phyloP scores from a whole-genome alignment of 2,888 invertebrate genomes.

The Bugula neritina region DNA sequence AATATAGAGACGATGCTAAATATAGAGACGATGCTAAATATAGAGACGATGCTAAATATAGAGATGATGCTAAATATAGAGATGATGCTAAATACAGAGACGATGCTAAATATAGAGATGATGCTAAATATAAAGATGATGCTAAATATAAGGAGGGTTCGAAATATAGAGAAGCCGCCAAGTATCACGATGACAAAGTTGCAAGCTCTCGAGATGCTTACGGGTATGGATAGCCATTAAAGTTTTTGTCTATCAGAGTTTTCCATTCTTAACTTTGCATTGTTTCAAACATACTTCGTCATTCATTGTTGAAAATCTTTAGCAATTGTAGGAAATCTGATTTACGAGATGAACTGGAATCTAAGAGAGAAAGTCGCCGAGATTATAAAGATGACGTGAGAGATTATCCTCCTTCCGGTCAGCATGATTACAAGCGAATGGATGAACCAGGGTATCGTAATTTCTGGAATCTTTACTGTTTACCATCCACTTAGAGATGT shows the following conservation, averaged over 20 bases:
- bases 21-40: not conserved
- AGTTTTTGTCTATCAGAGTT: not conserved
- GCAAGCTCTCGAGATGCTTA: not conserved
- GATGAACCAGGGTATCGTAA: conserved; percentile 10
- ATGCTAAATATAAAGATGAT: conserved; percentile 17
- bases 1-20: not conserved
- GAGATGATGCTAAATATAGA: conserved; percentile 16
- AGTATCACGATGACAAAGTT: conserved; percentile 16
- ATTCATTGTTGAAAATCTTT: no score
- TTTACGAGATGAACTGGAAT: not conserved
- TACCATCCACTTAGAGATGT: no score
- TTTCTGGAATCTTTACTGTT: no score
- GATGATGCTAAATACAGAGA: conserved; percentile 21
- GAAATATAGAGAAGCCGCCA: not conserved
- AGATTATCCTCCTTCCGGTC: not conserved
- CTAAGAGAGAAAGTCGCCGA: not conserved
- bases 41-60: conserved; percentile 12
- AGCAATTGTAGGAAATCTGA: conserved; percentile 8
- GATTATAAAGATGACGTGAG: conserved; percentile 18
- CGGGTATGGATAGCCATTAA: no score
- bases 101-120: conserved; percentile 17
- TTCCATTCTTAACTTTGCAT: not conserved
- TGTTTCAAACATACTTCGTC: no score
- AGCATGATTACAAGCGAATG: not conserved
- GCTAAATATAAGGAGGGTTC: not conserved